Percentiles rank a stretch among this genome's conserved stretches.
Evolutionary conservation across 30 jellyfish, hydroid and myxozoan species (phyloP).

Genomic region (Mastigias papua): DNA sequence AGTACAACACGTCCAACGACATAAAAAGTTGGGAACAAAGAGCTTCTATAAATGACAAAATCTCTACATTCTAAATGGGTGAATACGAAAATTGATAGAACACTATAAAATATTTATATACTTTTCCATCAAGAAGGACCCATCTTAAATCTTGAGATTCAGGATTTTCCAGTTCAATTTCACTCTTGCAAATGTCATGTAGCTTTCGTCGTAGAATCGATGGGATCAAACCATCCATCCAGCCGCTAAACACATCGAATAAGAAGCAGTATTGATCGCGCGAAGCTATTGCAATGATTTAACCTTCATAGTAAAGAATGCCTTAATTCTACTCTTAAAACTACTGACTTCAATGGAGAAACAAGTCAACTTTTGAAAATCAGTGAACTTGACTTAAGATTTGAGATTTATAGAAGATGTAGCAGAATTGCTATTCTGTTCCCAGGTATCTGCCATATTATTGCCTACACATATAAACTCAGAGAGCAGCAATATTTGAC

Average conservation of each 20-base stretch:
- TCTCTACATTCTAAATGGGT: too few species aligned
- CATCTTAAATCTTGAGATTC: slow-evolving; percentile 55
- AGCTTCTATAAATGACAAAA: too few species aligned
- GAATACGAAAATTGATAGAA: not conserved
- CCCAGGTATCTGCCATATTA: too few species aligned
- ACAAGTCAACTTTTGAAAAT: too few species aligned
- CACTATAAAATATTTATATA: not conserved
- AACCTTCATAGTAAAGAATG: not conserved
- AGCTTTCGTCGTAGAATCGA: slow-evolving; percentile 62
- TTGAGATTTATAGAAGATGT: too few species aligned
- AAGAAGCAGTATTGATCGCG: not conserved
- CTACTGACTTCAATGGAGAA: too few species aligned
- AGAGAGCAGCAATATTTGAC: not conserved
- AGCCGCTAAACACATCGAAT: slow-evolving; percentile 12
- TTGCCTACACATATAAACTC: too few species aligned
- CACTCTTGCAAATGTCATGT: slow-evolving; percentile 56
- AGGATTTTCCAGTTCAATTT: slow-evolving; percentile 22
- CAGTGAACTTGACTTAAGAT: too few species aligned
- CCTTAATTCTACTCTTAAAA: too few species aligned
- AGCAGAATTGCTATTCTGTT: too few species aligned
- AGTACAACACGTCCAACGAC: not conserved
- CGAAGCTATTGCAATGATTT: not conserved
- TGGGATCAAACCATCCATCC: slow-evolving; percentile 55
- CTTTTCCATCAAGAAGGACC: slow-evolving; percentile 74
- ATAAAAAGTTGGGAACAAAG: not conserved